Evolutionary conservation across 2,888 invertebrate species (phyloP).

Genomic region (Dryobotodes eremita): DNA sequence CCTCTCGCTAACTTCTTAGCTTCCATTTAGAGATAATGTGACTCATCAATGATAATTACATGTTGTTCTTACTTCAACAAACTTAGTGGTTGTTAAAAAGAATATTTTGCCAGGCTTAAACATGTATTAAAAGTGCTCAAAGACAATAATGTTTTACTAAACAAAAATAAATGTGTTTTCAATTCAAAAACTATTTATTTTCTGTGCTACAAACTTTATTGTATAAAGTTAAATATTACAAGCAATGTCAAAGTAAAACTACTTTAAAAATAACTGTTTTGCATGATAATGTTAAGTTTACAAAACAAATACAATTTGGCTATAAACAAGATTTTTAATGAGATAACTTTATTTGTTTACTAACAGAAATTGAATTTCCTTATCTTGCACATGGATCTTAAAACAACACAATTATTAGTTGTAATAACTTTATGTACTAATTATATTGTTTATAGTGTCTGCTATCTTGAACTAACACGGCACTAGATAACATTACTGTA

Average conservation of each 20-base stretch:
- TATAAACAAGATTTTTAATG: neutral
- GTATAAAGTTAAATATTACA: neutral
- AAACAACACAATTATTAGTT: constrained; percentile 19
- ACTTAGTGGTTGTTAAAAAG: neutral
- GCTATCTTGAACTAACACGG: constrained; percentile 23
- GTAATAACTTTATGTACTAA: constrained; percentile 5
- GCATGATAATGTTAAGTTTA: constrained; percentile 5
- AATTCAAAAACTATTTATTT: too few relatives aligned
- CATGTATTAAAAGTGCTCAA: too few relatives aligned
- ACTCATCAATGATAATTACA: constrained; percentile 15
- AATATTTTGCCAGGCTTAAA: too few relatives aligned
- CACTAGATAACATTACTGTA: too few relatives aligned
- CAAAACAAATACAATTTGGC: constrained; percentile 10
- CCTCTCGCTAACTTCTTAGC: neutral
- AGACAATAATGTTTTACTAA: too few relatives aligned
- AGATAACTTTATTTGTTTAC: constrained; percentile 38
- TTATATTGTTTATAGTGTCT: constrained; percentile 20
- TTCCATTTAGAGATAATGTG: constrained; percentile 10
- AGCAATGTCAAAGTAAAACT: constrained; percentile 14
- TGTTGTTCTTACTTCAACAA: constrained; percentile 3
- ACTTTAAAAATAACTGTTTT: neutral
- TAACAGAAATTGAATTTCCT: constrained; percentile 28
- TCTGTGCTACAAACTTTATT: too few relatives aligned
- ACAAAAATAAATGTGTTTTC: too few relatives aligned
- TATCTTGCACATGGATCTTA: constrained; percentile 46